Conservation (phyloP, 2,888 invertebrate genomes). For the Pyrochroa serraticornis region DNA sequence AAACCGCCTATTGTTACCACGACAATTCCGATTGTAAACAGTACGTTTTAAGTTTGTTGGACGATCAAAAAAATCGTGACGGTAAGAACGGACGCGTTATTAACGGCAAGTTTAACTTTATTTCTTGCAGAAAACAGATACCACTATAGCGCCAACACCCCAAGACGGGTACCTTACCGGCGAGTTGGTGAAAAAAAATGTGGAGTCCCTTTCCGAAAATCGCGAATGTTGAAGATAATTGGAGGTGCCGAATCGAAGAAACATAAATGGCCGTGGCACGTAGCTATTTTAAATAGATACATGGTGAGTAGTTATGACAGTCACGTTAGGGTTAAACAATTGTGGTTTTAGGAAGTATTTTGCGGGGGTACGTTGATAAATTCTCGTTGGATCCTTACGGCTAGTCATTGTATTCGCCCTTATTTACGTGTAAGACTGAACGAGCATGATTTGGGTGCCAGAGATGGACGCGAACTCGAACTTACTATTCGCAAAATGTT, state of each 20-base stretch:
- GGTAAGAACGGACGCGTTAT: constrained; percentile 13
- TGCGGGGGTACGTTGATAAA: constrained; percentile 87
- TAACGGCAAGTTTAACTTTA: not conserved
- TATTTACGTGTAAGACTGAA: constrained; percentile 82
- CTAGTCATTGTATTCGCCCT: constrained; percentile 83
- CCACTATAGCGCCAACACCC: constrained; percentile 3
- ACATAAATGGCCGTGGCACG: constrained; percentile 95
- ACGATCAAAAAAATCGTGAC: constrained; percentile 38
- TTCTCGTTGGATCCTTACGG: constrained; percentile 83
- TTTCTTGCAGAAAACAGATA: constrained; percentile 11
- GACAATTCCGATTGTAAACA: constrained; percentile 82
- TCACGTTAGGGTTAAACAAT: constrained; percentile 6
- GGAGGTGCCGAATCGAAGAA: constrained; percentile 81
- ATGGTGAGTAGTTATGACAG: constrained; percentile 62
- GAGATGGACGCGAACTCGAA: constrained; percentile 79
- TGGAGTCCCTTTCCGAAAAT: constrained; percentile 46
- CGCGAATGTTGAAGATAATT: constrained; percentile 76
- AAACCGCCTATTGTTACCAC: constrained; percentile 85
- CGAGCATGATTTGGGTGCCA: constrained; percentile 77
- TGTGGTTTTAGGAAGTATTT: constrained; percentile 74
- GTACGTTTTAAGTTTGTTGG: constrained; percentile 61
- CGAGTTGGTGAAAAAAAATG: constrained; percentile 32
- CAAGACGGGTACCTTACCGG: not conserved
- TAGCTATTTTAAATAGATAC: constrained; percentile 84
- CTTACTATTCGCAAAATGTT: constrained; percentile 75